Evolutionary conservation across 2,888 invertebrate genomes (phyloP).

Genomic region (Rhodophaea formosa): DNA sequence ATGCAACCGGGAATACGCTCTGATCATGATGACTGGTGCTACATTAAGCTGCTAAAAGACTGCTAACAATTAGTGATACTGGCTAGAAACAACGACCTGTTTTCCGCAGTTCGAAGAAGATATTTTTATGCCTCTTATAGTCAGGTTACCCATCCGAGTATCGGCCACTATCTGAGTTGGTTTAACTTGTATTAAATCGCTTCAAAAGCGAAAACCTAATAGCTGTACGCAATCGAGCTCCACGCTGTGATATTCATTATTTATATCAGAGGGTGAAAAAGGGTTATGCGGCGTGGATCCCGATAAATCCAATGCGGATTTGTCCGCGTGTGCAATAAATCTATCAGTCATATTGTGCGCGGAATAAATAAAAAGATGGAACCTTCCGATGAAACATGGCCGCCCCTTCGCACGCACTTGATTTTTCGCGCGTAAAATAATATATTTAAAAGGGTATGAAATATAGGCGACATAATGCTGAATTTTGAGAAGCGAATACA

Average conservation of each 20-base stretch:
- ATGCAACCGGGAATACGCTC: too few relatives aligned
- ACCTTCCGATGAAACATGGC: constrained; percentile 4
- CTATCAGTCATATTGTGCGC: constrained; percentile 15
- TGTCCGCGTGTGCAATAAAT: constrained; percentile 13
- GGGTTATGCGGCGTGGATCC: neutral
- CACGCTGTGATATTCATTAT: neutral
- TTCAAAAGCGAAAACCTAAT: too few relatives aligned
- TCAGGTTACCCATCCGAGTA: too few relatives aligned
- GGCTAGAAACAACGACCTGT: too few relatives aligned
- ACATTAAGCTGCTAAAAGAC: too few relatives aligned
- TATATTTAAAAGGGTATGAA: constrained; percentile 4
- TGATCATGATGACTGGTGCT: too few relatives aligned
- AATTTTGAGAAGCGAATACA: neutral
- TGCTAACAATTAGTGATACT: too few relatives aligned
- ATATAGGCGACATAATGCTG: neutral
- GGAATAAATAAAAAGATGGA: constrained; percentile 3
- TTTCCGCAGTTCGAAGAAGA: too few relatives aligned
- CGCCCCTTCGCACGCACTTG: constrained; percentile 3
- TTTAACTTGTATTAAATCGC: too few relatives aligned
- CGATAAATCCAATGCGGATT: constrained; percentile 8
- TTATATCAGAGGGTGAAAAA: neutral
- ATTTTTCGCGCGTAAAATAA: constrained; percentile 2
- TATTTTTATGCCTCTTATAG: too few relatives aligned
- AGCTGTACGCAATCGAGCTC: too few relatives aligned
- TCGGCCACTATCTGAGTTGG: too few relatives aligned